Evolutionary conservation across 2,888 invertebrate species (phyloP).

Genomic region (Pandemis corylana): DNA sequence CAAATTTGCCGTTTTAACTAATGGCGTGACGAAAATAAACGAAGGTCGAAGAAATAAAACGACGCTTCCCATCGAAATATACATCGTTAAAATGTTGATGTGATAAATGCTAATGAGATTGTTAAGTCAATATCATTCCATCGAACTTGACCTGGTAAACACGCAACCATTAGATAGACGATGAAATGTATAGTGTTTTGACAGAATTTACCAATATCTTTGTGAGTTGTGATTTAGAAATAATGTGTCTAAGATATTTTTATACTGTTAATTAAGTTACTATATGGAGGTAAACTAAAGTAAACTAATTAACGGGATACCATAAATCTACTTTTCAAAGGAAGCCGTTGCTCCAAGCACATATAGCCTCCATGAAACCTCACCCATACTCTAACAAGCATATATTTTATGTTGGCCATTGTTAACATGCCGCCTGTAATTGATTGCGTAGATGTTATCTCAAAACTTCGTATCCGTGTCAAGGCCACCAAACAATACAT

Average conservation of each 20-base stretch:
- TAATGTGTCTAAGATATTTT: not conserved
- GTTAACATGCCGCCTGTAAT: slow-evolving; percentile 68
- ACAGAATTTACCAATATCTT: not conserved
- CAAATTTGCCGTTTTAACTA: slow-evolving; percentile 10
- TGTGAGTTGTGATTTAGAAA: not conserved
- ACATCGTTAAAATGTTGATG: slow-evolving; percentile 12
- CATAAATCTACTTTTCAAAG: not conserved
- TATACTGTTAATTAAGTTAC: not conserved
- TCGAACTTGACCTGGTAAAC: slow-evolving; percentile 30
- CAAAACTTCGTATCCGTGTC: slow-evolving; percentile 70
- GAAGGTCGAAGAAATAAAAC: slow-evolving; percentile 23
- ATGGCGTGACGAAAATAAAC: slow-evolving; percentile 24
- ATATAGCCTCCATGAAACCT: slow-evolving; percentile 30
- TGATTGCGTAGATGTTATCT: slow-evolving; percentile 74
- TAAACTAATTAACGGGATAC: slow-evolving; percentile 16
- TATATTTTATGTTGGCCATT: slow-evolving; percentile 64
- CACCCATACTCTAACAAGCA: slow-evolving; percentile 33
- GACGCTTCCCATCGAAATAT: slow-evolving; percentile 10
- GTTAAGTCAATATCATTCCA: slow-evolving; percentile 18
- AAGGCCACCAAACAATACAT: slow-evolving; percentile 75
- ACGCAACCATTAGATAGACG: slow-evolving; percentile 19
- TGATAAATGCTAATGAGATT: slow-evolving; percentile 35
- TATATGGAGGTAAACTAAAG: not conserved
- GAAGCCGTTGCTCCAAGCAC: slow-evolving; percentile 5
- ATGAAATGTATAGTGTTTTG: slow-evolving; percentile 4